Evolutionary conservation across 1,140 invertebrate genomes (phyloP).

Genomic region (Drosophila miranda): DNA sequence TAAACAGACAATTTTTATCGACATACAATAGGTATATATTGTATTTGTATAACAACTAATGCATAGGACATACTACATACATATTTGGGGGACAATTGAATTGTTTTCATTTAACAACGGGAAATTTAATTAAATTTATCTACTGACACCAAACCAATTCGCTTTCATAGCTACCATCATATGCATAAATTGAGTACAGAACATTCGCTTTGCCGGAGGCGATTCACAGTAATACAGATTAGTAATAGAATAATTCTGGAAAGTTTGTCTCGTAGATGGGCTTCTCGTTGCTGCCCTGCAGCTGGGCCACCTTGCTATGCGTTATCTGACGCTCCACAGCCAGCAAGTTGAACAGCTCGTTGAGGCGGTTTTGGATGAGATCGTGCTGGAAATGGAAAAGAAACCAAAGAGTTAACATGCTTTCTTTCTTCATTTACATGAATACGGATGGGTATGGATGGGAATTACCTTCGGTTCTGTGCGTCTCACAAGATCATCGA

Average conservation of each 20-base stretch:
- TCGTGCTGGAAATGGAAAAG: conserved; percentile 87
- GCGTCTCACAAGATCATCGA: conserved; percentile 92
- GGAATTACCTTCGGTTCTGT: conserved; percentile 91
- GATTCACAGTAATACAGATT: conserved; percentile 40
- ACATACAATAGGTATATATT: conserved; percentile 9
- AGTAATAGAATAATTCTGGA: conserved; percentile 95
- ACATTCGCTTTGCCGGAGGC: conserved; percentile 30
- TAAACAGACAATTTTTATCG: conserved; percentile 8
- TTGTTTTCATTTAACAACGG: conserved; percentile 50
- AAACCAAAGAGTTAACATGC: not conserved
- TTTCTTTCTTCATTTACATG: too few species aligned
- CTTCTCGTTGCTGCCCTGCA: conserved; percentile 73
- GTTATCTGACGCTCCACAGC: conserved; percentile 85
- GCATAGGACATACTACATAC: conserved; percentile 47
- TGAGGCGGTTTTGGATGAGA: conserved; percentile 92
- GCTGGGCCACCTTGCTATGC: conserved; percentile 82
- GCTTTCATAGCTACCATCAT: conserved; percentile 12
- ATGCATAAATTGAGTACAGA: conserved; percentile 30
- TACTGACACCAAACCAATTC: conserved; percentile 54
- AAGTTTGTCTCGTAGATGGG: conserved; percentile 93
- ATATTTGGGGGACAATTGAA: conserved; percentile 43
- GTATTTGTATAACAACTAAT: conserved; percentile 52
- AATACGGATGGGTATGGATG: too few species aligned
- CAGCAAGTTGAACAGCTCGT: conserved; percentile 94
- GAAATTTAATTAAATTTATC: conserved; percentile 51